Percentiles rank a stretch among this genome's conserved stretches.
Evolutionary conservation across 2,113 vertebrate species (phyloP).

Genomic region (Sclerurus mexicanus): DNA sequence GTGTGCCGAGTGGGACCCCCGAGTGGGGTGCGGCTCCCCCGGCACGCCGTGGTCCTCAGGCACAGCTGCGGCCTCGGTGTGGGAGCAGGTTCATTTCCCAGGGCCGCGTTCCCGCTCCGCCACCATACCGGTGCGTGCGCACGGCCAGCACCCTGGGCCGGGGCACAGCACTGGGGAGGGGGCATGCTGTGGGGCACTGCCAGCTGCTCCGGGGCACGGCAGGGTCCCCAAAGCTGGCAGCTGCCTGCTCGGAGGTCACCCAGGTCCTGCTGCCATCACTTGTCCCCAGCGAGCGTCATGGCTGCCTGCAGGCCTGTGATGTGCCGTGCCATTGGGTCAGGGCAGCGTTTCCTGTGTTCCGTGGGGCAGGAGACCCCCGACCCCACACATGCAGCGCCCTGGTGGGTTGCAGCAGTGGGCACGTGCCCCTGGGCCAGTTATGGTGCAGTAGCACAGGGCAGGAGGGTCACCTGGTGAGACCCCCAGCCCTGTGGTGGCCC

Average conservation of each 20-base stretch:
- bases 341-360: accelerated
- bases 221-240: accelerated
- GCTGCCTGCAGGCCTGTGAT: background rate
- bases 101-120: background rate
- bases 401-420: accelerated
- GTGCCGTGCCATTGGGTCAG: accelerated
- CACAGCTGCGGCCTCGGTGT: accelerated
- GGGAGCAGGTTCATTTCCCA: background rate
- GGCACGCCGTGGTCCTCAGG: accelerated
- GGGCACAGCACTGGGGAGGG: background rate
- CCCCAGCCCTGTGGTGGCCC: accelerated
- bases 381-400: accelerated
- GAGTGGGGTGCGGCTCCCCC: accelerated
- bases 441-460: background rate
- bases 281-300: accelerated
- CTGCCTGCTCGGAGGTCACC: background rate
- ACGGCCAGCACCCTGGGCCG: background rate
- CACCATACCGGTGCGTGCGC: background rate
- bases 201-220: background rate
- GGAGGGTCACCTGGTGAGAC: background rate
- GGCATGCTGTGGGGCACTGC: accelerated
- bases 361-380: background rate
- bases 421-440: accelerated
- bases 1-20: accelerated
- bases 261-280: background rate